Conservation (phyloP, 2,113 vertebrate species). For the Galbula dea region DNA sequence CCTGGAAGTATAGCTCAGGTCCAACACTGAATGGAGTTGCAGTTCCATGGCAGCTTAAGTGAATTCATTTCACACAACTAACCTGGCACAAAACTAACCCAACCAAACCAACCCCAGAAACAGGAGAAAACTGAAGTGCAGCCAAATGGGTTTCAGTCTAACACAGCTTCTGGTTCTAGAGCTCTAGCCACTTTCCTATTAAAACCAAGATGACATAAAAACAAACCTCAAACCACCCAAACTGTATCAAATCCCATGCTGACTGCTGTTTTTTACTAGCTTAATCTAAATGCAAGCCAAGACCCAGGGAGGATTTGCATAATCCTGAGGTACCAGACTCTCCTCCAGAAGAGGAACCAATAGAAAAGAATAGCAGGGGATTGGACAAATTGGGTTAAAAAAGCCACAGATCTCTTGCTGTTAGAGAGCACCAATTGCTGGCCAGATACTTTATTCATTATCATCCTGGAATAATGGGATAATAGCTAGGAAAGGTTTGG, state of each 20-base stretch:
- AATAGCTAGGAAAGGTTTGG: not conserved
- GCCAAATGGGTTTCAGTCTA: not conserved
- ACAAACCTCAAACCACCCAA: not conserved
- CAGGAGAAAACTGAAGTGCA: not conserved
- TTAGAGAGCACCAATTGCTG: not conserved
- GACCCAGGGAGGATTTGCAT: not conserved
- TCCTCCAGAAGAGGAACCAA: not conserved
- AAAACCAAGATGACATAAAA: not conserved
- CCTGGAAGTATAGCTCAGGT: not conserved
- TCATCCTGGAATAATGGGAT: not conserved
- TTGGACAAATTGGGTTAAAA: not conserved
- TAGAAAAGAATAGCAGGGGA: not conserved
- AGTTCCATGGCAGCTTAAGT: too few species aligned
- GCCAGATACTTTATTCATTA: not conserved
- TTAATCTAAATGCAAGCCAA: not conserved
- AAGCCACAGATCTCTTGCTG: not conserved
- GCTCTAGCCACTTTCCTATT: not conserved
- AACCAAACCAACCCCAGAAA: too few species aligned
- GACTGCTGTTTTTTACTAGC: not conserved
- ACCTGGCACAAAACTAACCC: too few species aligned
- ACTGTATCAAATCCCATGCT: not conserved
- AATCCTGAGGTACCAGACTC: not conserved
- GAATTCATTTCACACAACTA: too few species aligned
- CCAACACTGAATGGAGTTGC: too few species aligned
- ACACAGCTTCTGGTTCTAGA: not conserved